phyloP scores from a whole-genome alignment of 2,113 vertebrate genomes.

The Choloepus hoffmanni region DNA sequence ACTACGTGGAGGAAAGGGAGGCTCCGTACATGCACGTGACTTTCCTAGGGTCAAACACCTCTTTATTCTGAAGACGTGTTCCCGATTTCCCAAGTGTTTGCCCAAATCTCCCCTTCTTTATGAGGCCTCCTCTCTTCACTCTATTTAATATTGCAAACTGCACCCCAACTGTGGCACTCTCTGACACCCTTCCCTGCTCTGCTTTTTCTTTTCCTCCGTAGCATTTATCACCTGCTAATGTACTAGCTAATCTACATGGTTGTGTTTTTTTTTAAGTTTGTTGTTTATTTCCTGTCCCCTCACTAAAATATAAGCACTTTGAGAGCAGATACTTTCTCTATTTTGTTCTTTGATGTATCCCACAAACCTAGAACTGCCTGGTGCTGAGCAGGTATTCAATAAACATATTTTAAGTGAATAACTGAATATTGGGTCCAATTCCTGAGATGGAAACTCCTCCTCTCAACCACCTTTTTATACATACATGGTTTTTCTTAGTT shows the following conservation, averaged over 20 bases:
- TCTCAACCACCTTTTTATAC: background rate
- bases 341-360: background rate
- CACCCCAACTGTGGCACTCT: background rate
- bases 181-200: background rate
- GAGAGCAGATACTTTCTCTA: background rate
- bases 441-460: background rate
- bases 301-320: background rate
- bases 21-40: background rate
- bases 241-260: background rate
- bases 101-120: background rate
- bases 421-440: background rate
- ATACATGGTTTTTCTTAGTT: background rate
- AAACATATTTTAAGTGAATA: background rate
- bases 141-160: background rate
- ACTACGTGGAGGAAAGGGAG: background rate
- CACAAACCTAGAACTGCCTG: background rate
- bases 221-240: background rate
- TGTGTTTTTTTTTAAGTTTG: background rate
- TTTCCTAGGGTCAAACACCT: background rate
- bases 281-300: background rate
- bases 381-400: background rate
- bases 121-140: accelerated
- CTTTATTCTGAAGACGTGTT: background rate
- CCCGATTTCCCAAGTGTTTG: background rate
- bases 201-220: background rate